These are phyloP conservation scores for Neomonachus schauinslandi DNA, from an alignment of 2,113 vertebrate species.

Conservation along the genomic window DNA sequence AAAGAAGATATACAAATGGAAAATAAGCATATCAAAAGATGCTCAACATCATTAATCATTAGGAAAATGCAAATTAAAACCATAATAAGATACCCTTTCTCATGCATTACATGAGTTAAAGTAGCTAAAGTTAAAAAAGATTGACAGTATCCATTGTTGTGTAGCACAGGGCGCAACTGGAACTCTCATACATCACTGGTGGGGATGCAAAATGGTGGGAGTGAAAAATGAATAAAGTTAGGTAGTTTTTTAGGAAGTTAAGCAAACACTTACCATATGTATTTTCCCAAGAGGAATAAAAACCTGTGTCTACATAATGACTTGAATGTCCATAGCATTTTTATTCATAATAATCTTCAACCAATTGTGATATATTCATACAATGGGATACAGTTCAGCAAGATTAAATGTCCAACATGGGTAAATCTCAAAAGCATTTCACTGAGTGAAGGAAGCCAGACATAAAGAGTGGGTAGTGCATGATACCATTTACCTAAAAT, in stretches of 20 bases:
- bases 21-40: not conserved
- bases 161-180: not conserved
- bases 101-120: not conserved
- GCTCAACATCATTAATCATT: not conserved
- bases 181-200: not conserved
- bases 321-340: not conserved
- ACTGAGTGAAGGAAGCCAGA: not conserved
- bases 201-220: not conserved
- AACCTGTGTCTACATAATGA: not conserved
- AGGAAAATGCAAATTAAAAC: not conserved
- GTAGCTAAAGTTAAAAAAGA: not conserved
- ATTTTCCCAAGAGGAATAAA: not conserved
- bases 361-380: not conserved
- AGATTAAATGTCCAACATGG: not conserved
- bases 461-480: too few relatives aligned
- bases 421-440: not conserved
- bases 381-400: not conserved
- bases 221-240: not conserved
- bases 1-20: not conserved
- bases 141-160: not conserved
- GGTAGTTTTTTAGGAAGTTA: not conserved
- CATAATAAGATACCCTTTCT: not conserved
- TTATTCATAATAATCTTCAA: not conserved
- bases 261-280: not conserved
- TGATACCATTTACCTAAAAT: not conserved